phyloP scores from a whole-genome alignment of 1,140 invertebrate genomes.

The Aphelenchoides avenae region DNA sequence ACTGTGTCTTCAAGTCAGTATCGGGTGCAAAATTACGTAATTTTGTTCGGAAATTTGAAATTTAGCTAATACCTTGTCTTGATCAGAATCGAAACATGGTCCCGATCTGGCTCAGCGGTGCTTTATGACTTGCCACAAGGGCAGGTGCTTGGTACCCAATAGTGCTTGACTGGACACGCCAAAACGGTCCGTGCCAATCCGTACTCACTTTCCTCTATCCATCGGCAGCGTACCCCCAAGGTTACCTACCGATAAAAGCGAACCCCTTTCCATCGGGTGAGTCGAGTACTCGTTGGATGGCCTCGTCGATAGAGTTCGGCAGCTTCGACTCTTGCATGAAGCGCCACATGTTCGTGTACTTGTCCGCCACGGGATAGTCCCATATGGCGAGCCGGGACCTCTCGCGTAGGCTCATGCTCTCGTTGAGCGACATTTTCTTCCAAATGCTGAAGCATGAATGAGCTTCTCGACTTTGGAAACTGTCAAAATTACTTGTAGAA shows the following conservation, averaged over 20 bases:
- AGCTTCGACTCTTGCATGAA: constrained; percentile 85
- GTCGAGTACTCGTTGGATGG: constrained; percentile 72
- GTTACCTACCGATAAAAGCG: constrained; percentile 74
- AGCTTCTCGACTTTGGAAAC: constrained; percentile 19
- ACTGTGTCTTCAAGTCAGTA: no score
- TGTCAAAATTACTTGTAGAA: constrained; percentile 96
- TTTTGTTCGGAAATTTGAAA: no score
- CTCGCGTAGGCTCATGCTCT: constrained; percentile 79
- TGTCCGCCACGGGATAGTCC: constrained; percentile 91
- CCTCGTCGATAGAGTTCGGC: constrained; percentile 73
- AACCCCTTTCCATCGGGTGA: constrained; percentile 81
- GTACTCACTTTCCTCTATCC: no score
- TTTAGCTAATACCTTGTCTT: no score
- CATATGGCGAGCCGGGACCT: constrained; percentile 88
- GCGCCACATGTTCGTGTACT: constrained; percentile 96
- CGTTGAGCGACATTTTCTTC: constrained; percentile 94
- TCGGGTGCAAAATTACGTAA: neutral
- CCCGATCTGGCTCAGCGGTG: no score
- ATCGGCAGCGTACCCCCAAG: no score
- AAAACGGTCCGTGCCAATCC: no score
- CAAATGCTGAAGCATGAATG: constrained; percentile 72
- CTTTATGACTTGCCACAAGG: no score
- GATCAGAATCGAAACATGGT: no score
- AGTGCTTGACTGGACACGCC: no score
- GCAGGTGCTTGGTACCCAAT: no score